Evolutionary conservation across 2,888 invertebrate species (phyloP).

Genomic region (Caenorhabditis plicata): DNA sequence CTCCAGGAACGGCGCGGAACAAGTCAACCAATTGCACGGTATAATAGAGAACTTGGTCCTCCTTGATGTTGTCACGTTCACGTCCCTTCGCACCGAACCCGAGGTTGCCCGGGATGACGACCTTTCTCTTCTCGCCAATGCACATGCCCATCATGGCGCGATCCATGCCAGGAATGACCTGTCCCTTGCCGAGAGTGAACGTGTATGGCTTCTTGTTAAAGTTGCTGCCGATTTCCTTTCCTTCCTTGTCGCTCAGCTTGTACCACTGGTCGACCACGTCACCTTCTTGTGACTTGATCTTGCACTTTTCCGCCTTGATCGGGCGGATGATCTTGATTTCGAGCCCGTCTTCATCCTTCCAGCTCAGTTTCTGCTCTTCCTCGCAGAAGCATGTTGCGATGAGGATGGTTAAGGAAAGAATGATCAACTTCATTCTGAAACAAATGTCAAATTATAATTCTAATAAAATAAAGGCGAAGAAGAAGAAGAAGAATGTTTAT

Average conservation of each 20-base stretch:
- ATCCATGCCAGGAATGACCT: conserved; percentile 64
- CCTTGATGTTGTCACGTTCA: conserved; percentile 55
- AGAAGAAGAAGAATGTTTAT: no score
- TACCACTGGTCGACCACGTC: conserved; percentile 61
- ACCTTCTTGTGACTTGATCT: conserved; percentile 55
- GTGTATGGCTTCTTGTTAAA: conserved; percentile 65
- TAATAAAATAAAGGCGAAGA: no score
- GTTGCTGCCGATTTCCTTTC: conserved; percentile 64
- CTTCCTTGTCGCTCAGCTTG: conserved; percentile 61
- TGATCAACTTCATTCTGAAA: no score
- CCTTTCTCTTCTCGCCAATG: conserved; percentile 64
- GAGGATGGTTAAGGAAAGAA: no score
- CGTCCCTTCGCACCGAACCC: conserved; percentile 57
- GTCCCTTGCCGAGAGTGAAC: conserved; percentile 61
- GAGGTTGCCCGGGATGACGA: conserved; percentile 60
- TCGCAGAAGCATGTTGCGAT: conserved; percentile 17
- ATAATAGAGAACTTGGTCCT: conserved; percentile 62
- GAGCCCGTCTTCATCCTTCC: conserved; percentile 61
- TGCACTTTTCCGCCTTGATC: conserved; percentile 62
- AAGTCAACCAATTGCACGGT: conserved; percentile 63
- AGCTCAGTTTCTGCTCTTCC: conserved; percentile 60
- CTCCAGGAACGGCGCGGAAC: conserved; percentile 62
- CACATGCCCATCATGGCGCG: conserved; percentile 64
- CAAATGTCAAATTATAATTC: no score
- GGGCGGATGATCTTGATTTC: conserved; percentile 63